Percentiles rank a stretch among this genome's conserved stretches.
These are phyloP conservation scores for Hoplostethus mediterraneus DNA, from an alignment of 2,797 vertebrate species.

Conservation along the genomic window DNA sequence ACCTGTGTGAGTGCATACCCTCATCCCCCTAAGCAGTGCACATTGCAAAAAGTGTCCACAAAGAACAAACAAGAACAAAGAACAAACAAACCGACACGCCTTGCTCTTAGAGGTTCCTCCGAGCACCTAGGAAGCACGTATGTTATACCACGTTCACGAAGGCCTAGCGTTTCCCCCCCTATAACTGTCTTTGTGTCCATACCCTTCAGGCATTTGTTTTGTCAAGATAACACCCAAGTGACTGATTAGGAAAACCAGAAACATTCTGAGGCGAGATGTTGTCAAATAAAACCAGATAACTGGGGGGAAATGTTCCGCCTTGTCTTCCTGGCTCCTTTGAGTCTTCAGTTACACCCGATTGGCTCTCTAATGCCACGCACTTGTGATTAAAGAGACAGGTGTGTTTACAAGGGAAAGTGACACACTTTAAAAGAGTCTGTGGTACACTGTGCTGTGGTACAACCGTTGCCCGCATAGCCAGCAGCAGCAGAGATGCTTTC, in stretches of 20 bases:
- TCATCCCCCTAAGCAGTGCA: too few relatives aligned
- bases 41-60: too few relatives aligned
- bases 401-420: slow-evolving; percentile 22
- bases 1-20: too few relatives aligned
- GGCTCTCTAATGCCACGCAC: background rate
- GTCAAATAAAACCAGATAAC: background rate
- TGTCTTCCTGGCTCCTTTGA: background rate
- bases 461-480: background rate
- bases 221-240: background rate
- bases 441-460: slow-evolving; percentile 1
- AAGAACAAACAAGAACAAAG: slow-evolving; percentile 5
- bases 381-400: slow-evolving; percentile 14
- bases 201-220: too few relatives aligned
- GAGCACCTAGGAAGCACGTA: too few relatives aligned
- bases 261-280: background rate
- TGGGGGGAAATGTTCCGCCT: slow-evolving; percentile 5
- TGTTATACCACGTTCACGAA: too few relatives aligned
- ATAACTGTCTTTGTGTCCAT: background rate
- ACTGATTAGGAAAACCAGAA: background rate
- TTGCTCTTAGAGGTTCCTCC: too few relatives aligned
- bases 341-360: background rate
- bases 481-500: background rate
- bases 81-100: background rate
- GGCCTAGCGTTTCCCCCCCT: background rate
- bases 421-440: slow-evolving; percentile 4